Conservation (phyloP, 30 jellyfish, hydroid and myxozoan genomes). For the Nemopilema nomurai region DNA sequence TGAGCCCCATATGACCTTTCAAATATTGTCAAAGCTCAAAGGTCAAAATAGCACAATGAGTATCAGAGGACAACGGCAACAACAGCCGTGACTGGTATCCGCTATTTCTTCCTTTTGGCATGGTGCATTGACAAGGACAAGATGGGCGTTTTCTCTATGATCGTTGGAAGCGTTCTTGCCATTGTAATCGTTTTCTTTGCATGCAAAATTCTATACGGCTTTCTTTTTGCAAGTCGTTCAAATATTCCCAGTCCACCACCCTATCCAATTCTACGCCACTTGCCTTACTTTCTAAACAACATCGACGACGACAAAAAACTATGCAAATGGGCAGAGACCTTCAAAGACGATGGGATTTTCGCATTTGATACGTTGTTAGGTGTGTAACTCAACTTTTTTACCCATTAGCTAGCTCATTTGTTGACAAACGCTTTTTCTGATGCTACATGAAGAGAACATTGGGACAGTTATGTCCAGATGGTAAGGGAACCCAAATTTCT, state of each 20-base stretch:
- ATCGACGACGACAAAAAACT: constrained; percentile 18
- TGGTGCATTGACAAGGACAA: not conserved
- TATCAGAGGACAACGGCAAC: too few species aligned
- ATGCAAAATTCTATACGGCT: not conserved
- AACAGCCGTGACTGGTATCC: too few species aligned
- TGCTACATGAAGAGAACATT: too few species aligned
- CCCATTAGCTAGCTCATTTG: too few species aligned
- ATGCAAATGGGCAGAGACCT: constrained; percentile 30
- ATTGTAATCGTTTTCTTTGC: constrained; percentile 17
- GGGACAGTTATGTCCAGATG: too few species aligned
- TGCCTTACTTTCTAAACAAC: constrained; percentile 34
- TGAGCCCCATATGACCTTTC: too few species aligned
- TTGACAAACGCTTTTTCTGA: too few species aligned
- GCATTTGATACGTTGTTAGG: constrained; percentile 28
- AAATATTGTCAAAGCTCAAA: too few species aligned
- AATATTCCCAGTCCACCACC: constrained; percentile 55
- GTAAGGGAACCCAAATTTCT: too few species aligned
- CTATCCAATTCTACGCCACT: constrained; percentile 51
- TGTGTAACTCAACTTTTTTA: not conserved
- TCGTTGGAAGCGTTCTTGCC: not conserved
- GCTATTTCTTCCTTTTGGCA: too few species aligned
- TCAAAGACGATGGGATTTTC: constrained; percentile 52
- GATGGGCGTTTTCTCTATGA: not conserved
- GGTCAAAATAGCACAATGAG: too few species aligned
- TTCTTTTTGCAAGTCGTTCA: not conserved